Base-by-base conservation (phyloP, 2,113 vertebrate species). In the Myotis brandtii region DNA sequence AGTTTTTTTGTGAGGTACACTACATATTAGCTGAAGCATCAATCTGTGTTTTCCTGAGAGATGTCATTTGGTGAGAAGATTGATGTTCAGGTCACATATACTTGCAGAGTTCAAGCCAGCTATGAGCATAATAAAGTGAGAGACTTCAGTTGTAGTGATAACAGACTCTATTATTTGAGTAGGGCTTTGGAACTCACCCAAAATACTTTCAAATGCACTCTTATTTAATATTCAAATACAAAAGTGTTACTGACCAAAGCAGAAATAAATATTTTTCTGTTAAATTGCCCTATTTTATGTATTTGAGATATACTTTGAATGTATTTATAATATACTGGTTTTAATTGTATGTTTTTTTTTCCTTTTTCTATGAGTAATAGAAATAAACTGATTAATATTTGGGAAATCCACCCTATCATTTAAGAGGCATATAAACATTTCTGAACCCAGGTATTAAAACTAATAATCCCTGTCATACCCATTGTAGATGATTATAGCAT, bases 171-270 rank as follows among this genome's bases (percentile, higher is more conserved):
- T 72, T 75, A 84, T 86, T 87, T 93, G 34, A 87, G 10, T 88
- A 85, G 72, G 69, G 16, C 40, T 94, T 96, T 94, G 70, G 77
- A 91, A 82, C 40, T 67, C 52, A 77, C 72, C 52, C 76, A 91
- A 1, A 88, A 62, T 92, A 73, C 37, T 87, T 77, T 48, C 7
- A 92, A 72, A 86, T 95, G 16, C 1, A 46, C 48, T 85, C 37
- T 77, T 56, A 70, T 64, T 91, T 92, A 96, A 89, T 85, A 95
- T 54, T 80, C 46, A 92, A 75, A 76, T 87, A 54, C 70, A 9
- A 76, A 80, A 64, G 2, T 91, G 50, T 69, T 92, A 91, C 34
- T 66, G 54, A 62, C 27, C 10, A 6, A 81, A 67, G 5, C 6
- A 21, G n/a, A 56, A 81, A 77, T 52, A n/a, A 81, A 77, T 52